These are phyloP conservation scores for Sciaenops ocellatus DNA, from an alignment of 2,797 vertebrate species.

Conservation along the genomic window DNA sequence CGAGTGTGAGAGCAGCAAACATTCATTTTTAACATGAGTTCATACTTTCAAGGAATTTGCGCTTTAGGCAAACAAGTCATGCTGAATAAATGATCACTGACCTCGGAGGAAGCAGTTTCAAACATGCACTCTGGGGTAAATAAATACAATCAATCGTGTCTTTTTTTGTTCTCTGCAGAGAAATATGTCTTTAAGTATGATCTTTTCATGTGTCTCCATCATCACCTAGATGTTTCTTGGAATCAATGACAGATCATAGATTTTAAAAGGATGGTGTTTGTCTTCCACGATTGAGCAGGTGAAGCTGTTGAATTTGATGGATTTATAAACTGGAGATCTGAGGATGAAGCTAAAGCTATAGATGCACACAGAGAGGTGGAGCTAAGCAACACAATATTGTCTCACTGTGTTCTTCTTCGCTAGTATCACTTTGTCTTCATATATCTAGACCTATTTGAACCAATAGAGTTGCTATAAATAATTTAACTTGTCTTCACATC, in stretches of 20 bases:
- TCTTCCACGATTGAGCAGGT: not conserved
- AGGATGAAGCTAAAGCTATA: not conserved
- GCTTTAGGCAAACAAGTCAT: conserved; percentile 74
- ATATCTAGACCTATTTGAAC: too few relatives aligned
- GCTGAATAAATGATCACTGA: conserved; percentile 57
- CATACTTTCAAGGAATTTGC: conserved; percentile 75
- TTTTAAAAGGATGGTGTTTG: not conserved
- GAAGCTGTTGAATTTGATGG: not conserved
- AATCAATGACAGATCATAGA: conserved; percentile 21
- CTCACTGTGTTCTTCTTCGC: too few relatives aligned
- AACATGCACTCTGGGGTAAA: conserved; percentile 50
- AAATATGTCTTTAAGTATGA: conserved; percentile 39
- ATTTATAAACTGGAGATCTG: not conserved
- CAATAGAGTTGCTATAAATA: too few relatives aligned
- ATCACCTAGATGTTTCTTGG: conserved; percentile 23
- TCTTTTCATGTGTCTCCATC: conserved; percentile 9
- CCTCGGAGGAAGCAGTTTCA: conserved; percentile 54
- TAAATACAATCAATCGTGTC: conserved; percentile 45
- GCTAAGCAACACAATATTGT: too few relatives aligned
- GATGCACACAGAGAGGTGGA: not conserved
- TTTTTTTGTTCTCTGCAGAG: conserved; percentile 10
- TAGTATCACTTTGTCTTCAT: too few relatives aligned
- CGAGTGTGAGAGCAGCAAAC: conserved; percentile 37
- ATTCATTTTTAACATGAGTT: conserved; percentile 67
- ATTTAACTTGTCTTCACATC: too few relatives aligned